Base-by-base conservation (phyloP, 2,113 vertebrate species). In the Eulacestoma nigropectus region DNA sequence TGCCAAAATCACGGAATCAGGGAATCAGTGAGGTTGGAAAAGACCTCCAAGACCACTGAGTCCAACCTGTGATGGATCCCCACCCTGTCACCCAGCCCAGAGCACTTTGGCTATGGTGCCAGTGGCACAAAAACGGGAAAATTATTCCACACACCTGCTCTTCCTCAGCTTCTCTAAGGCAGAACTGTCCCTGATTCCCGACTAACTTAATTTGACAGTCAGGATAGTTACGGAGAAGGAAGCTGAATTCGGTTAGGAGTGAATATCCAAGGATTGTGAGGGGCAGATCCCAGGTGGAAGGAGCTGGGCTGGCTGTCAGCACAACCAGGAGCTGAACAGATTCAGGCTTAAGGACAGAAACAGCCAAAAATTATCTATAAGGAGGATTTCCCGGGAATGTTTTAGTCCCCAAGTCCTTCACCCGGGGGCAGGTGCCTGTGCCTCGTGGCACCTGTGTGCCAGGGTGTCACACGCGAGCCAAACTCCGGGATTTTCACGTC, bases 401-500 rank as follows among this genome's bases (percentile, higher is more conserved):
- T 32, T 60, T 0, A 25, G 26, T 6, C 17, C 32, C 62, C 20
- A 12, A 9, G 5, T 29, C 26, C 56, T 22, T 32, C 42, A 56
- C 53, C 56, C 16, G 42, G 6, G 68, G 50, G 33, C 30, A 20
- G 47, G 56, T n/a, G 69, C 29, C 49, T 7, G 20, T 37, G 56
- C 20, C 26, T 30, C 0, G 56, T 29, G 62, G 32, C 84, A 56
- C 50, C 74, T 18, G 15, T 7, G n/a, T 3, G 13, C 13, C 6
- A 53, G 56, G 57, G 59, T 57, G 26, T 10, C 70, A 25, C 16
- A 0, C n/a, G 7, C 0, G 7, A 53, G 32, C 3, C 18, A 42
- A 37, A 32, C 10, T 3, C n/a, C 0, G 6, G 3, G 35, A 4
- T n/a, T 16, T 50, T 9, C 64, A 4, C 0, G 10, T 2, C 42